Conservation (phyloP, 1,140 invertebrate genomes). For the Saccostrea echinata region DNA sequence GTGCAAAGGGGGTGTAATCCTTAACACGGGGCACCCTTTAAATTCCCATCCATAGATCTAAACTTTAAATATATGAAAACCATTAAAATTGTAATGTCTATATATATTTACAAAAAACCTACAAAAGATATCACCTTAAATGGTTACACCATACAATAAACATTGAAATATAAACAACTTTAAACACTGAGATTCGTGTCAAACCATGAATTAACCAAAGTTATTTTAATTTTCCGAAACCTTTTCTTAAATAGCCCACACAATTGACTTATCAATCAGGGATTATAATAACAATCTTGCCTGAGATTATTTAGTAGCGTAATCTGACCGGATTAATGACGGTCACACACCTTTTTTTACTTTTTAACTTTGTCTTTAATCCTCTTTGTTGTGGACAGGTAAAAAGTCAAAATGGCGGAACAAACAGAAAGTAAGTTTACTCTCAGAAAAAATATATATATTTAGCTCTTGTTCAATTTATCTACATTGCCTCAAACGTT, state of each 20-base stretch:
- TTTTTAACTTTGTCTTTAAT: neutral
- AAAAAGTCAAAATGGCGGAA: constrained; percentile 18
- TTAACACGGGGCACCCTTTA: too few species aligned
- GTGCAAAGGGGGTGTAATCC: too few species aligned
- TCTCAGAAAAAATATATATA: too few species aligned
- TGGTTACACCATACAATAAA: too few species aligned
- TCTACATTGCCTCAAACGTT: too few species aligned
- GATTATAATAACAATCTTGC: neutral
- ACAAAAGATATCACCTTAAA: too few species aligned
- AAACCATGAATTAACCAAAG: neutral
- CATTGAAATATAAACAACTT: too few species aligned
- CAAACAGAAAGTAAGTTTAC: constrained; percentile 18
- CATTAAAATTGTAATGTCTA: too few species aligned
- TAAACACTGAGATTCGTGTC: neutral
- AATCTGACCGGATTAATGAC: neutral
- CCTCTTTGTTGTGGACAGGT: neutral
- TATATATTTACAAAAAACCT: too few species aligned
- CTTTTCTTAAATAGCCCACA: neutral
- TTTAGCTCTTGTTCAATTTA: too few species aligned
- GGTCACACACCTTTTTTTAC: neutral
- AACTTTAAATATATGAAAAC: too few species aligned
- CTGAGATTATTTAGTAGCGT: neutral
- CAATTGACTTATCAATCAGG: neutral
- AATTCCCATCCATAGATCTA: too few species aligned
- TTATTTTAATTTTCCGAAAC: neutral